These are phyloP conservation scores for Zygothrica quintamaculata DNA, from an alignment of 2,888 invertebrate species.

Conservation along the genomic window DNA sequence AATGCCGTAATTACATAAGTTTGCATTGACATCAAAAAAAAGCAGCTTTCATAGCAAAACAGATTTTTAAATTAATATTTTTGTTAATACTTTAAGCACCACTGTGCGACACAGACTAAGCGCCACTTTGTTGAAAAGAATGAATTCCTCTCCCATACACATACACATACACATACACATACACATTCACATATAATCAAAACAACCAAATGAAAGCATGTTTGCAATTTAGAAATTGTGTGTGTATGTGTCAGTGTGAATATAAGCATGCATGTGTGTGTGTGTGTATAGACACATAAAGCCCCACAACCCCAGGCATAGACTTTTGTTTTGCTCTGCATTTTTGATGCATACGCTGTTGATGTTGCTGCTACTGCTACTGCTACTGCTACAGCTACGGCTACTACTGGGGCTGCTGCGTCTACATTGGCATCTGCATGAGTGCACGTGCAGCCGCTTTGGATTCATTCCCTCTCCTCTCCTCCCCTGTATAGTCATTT, in stretches of 20 bases:
- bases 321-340: conserved; percentile 58
- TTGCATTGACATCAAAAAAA: too few relatives aligned
- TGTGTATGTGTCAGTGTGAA: too few relatives aligned
- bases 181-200: conserved; percentile 20
- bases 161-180: conserved; percentile 8
- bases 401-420: conserved; percentile 10
- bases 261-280: conserved; percentile 10
- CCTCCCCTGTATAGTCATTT: conserved; percentile 45
- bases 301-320: conserved; percentile 11
- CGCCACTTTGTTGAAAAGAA: conserved; percentile 53
- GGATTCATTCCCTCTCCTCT: not conserved
- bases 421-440: conserved; percentile 39
- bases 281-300: conserved; percentile 24
- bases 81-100: not conserved
- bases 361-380: conserved; percentile 5
- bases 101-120: conserved; percentile 15
- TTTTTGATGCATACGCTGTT: conserved; percentile 42
- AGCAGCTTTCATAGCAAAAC: too few relatives aligned
- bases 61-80: too few relatives aligned
- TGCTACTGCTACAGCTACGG: not conserved
- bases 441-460: conserved; percentile 58
- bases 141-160: conserved; percentile 32
- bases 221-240: conserved; percentile 61
- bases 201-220: conserved; percentile 58
- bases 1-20: too few relatives aligned